Evolutionary conservation across 2,113 vertebrate species (phyloP), one percentile per base, ranked within the genome.

Genomic region (Rhabdomys dilectus): DNA sequence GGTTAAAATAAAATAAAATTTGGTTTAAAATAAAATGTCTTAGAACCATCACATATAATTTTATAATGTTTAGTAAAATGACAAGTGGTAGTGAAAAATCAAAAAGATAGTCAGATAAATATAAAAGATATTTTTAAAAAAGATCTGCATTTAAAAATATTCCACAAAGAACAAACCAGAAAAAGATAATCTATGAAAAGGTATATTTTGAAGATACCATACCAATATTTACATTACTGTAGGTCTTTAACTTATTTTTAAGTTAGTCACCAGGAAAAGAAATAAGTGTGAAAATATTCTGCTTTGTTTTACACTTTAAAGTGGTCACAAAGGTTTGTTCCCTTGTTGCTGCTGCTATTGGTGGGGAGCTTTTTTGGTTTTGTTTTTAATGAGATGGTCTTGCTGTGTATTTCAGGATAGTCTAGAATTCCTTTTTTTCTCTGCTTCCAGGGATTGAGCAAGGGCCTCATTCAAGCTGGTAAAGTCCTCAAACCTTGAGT

Each of bases 191-290:
- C 51, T 68, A 13, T 29, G 39, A 42, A n/a, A 90, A 45, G 13
- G 4, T n/a, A 31, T 93, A 81, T 87, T 88, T 88, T 86, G 36
- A 94, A 81, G 48, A 51, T 48, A 94, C 66, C 2, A 81, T 51
- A 70, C 3, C 42, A 80, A 88, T 53, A 93, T 75, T 60, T 64
- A 42, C 0, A 53, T 64, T 34, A 29, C 64, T 34, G 11, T 24
- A 53, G 78, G 36, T 92, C 51, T 84, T 94, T 91, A 89, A 78
- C 78, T 96, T 87, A 78, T 64, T 58, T 93, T 96, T 84, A 88
- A 75, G 45, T 75, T 82, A 82, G 64, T 93, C 78, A 89, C n/a
- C 26, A 88, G 80, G 73, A 90, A 86, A 88, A 15, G 86, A 96
- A 95, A 12, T 19, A 92, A 78, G 3, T n/a, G 56, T 12, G 56